A percentile compares a stretch with the other conserved stretches of the same genome.
Evolutionary conservation across 2,888 invertebrate genomes (phyloP).

Genomic region (Luperina testacea): DNA sequence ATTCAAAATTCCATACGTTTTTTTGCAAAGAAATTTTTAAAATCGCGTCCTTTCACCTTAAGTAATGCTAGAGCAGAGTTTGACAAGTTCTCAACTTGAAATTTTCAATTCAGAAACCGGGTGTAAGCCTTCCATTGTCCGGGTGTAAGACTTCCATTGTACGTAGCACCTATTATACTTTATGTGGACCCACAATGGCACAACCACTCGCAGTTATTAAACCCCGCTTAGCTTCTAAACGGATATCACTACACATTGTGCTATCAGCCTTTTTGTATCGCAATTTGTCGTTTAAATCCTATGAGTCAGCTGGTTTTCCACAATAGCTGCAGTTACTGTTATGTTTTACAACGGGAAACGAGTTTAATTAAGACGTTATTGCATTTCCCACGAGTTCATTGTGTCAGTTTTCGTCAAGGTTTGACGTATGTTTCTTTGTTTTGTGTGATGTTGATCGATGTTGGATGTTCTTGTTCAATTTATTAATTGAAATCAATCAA

Average conservation of each 20-base stretch:
- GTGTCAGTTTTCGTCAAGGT: conserved; percentile 55
- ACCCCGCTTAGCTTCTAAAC: conserved; percentile 60
- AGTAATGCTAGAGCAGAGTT: neutral
- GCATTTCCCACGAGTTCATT: conserved; percentile 66
- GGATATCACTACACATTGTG: conserved; percentile 75
- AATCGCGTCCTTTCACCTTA: neutral
- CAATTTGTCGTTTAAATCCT: conserved; percentile 56
- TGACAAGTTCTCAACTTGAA: neutral
- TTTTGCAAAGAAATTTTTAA: neutral
- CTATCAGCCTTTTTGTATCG: conserved; percentile 64
- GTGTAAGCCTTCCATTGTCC: conserved; percentile 43
- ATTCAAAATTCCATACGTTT: neutral
- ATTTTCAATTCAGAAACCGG: neutral
- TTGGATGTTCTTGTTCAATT: conserved; percentile 21
- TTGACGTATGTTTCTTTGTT: conserved; percentile 45
- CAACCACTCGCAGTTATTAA: conserved; percentile 62
- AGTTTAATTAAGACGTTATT: conserved; percentile 55
- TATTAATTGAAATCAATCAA: conserved; percentile 31
- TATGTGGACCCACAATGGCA: conserved; percentile 55
- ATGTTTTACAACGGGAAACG: conserved; percentile 61
- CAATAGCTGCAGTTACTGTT: conserved; percentile 48
- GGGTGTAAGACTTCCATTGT: conserved; percentile 44
- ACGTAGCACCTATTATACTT: conserved; percentile 38
- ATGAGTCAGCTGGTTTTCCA: conserved; percentile 60
- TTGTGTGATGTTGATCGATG: conserved; percentile 34